These are phyloP conservation scores for Terrapene triunguis DNA, from an alignment of 2,113 vertebrate genomes.

Conservation along the genomic window DNA sequence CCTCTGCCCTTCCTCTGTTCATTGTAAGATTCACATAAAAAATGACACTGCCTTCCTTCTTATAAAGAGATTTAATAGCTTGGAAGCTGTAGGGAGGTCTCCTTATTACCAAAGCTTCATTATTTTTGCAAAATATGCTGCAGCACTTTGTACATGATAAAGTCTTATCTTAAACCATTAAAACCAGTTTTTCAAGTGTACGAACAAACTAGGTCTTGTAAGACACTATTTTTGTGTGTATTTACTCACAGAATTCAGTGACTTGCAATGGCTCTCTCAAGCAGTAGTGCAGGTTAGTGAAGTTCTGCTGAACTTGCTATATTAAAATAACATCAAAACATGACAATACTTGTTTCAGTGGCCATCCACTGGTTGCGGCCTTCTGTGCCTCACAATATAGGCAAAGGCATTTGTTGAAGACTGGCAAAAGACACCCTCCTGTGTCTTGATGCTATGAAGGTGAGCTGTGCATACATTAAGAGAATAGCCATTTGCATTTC, in stretches of 20 bases:
- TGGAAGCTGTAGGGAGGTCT: neutral
- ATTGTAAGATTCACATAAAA: neutral
- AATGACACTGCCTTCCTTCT: neutral
- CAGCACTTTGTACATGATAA: neutral
- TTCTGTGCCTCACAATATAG: neutral
- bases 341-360: neutral
- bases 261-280: neutral
- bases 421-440: neutral
- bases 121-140: neutral
- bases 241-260: neutral
- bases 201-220: neutral
- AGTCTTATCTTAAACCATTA: neutral
- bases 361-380: neutral
- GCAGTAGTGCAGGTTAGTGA: neutral
- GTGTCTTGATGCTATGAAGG: neutral
- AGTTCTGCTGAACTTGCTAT: neutral
- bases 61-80: neutral
- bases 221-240: neutral
- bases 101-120: neutral
- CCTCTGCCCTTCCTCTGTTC: neutral
- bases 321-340: neutral
- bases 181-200: neutral
- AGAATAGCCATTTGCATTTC: neutral
- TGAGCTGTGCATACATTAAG: neutral
- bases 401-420: neutral